These are phyloP conservation scores for Tachuris rubrigastra DNA, from an alignment of 2,113 vertebrate genomes.

Conservation along the genomic window DNA sequence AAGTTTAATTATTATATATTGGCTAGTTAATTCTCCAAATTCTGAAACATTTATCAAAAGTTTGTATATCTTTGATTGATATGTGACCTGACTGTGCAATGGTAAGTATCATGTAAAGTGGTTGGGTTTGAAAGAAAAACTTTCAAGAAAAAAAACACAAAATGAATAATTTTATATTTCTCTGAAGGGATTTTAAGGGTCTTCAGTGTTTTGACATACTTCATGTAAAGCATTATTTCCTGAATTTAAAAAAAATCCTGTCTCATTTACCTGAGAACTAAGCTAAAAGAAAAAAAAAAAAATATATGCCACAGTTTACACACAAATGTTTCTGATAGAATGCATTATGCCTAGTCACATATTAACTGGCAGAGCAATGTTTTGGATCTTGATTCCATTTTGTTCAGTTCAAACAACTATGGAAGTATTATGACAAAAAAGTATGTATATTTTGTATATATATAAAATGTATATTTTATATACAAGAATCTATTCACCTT, in stretches of 20 bases:
- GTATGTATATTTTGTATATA: neutral
- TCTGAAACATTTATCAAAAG: neutral
- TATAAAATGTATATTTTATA: neutral
- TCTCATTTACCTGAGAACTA: neutral
- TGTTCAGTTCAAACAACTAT: neutral
- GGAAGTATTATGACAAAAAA: neutral
- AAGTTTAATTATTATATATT: neutral
- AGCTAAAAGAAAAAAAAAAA: neutral
- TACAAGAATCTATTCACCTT: neutral
- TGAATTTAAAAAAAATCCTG: neutral
- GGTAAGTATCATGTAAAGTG: neutral
- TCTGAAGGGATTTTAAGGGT: neutral
- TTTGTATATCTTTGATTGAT: neutral
- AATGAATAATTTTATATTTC: neutral
- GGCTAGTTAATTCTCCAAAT: neutral
- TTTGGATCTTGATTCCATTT: neutral
- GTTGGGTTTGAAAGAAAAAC: neutral
- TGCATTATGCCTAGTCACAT: rapidly evolving
- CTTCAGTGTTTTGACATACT: neutral
- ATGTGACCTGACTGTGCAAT: neutral
- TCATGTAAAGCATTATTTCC: neutral
- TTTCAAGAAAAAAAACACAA: neutral
- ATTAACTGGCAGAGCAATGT: neutral
- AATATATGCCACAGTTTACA: neutral
- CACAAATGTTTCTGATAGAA: neutral